Base-by-base conservation (phyloP, 2,888 invertebrate species). In the Helobdella robusta region DNA sequence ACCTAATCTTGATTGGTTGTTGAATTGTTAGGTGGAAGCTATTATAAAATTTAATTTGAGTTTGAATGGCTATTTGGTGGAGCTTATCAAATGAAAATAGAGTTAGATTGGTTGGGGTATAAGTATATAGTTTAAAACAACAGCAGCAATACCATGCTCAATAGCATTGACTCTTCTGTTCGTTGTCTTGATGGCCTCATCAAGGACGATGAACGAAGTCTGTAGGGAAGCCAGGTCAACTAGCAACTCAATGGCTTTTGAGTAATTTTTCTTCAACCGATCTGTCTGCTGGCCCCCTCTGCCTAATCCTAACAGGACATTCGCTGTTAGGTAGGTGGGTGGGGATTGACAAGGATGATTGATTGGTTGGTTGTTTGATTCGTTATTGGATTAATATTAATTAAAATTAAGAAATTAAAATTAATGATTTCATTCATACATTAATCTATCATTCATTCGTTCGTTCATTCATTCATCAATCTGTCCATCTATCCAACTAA, bases 161-260 rank as follows among this genome's bases (percentile, higher is more conserved):
- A 98, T 95, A 75, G 98, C 98, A 79, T 98, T 98, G 25, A 98
- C 97, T 86, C 98, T 88, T 75, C 98, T 85, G 81, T 98, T 98
- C 32, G 98, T 98, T 71, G 94, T 87, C 83, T 98, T 99, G 76
- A 98, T 98, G 64, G 95, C 97, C 80, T 97, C 97, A 80, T 98
- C 98, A 59, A 99, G 83, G 30, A 95, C 97, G 20, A 98, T 91
- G 77, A 98, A 99, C 2, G 95, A 93, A 0, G 97, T 97, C 82
- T 98, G 98, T 74, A 99, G 83, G 0, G 97, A 97, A 1, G 98
- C 98, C 75, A 99, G 82, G 80, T 97, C 93, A 0, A 98, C 95
- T 67, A 99, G 83, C 69, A 98, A 82, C 78, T 94, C 91, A 0
- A 99, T 89, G 30, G 97, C 97, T 74, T 63, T 90, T 48, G 78